Percentiles rank a stretch among this genome's conserved stretches.
phyloP scores from a whole-genome alignment of 2,113 vertebrate genomes.

The Fulica atra region DNA sequence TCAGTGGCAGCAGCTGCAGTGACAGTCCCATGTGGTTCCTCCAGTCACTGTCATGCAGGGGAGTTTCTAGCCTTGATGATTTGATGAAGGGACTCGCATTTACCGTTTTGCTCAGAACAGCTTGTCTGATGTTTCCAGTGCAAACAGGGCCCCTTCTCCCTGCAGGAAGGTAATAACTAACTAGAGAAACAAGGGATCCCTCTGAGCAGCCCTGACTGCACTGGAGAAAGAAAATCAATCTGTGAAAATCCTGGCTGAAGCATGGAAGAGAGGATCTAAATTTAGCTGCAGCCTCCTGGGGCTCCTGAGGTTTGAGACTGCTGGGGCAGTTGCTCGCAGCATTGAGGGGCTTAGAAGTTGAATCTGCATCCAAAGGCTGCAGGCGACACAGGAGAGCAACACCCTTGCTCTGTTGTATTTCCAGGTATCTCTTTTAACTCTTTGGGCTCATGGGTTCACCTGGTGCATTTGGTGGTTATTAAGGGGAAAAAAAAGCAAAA shows the following conservation, averaged over 20 bases:
- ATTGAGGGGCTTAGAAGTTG: background rate
- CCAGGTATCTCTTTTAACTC: background rate
- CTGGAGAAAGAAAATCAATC: background rate
- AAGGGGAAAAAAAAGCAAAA: background rate
- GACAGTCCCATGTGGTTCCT: background rate
- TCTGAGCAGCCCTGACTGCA: background rate
- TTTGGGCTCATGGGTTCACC: background rate
- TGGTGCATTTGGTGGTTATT: background rate
- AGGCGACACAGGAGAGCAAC: background rate
- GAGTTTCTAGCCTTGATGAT: background rate
- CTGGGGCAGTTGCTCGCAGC: background rate
- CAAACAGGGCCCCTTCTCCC: background rate
- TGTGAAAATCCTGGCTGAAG: background rate
- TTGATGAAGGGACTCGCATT: background rate
- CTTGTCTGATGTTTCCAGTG: background rate
- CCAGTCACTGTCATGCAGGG: background rate
- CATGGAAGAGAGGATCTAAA: background rate
- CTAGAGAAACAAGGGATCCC: background rate
- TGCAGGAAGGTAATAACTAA: constrained; percentile 1
- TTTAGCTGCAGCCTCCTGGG: background rate
- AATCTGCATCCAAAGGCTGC: background rate
- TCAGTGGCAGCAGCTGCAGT: background rate
- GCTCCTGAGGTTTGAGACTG: background rate
- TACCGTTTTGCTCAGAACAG: background rate
- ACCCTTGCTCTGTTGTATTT: background rate